These are phyloP conservation scores for Cassiopea xamachana DNA, from an alignment of 30 jellyfish, hydroid and myxozoan genomes.

Conservation along the genomic window DNA sequence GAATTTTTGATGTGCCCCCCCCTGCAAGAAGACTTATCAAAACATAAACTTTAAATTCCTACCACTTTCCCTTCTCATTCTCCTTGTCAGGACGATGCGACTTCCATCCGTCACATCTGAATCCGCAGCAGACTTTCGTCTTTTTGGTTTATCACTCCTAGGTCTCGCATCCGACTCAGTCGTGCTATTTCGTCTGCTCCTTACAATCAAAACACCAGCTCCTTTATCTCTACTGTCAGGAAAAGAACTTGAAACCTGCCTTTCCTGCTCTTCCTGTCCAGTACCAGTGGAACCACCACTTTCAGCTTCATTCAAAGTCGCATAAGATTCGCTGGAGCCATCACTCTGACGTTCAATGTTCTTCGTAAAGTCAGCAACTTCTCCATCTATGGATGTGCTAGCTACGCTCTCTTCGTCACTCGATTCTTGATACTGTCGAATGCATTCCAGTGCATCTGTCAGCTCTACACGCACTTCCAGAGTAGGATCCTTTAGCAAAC, in stretches of 20 bases:
- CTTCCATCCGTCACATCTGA: conserved; percentile 9
- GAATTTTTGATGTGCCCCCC: no score
- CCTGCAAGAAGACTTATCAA: no score
- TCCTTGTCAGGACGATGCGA: conserved; percentile 41
- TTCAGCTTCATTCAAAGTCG: not conserved
- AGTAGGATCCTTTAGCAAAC: not conserved
- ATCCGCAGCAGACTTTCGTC: conserved; percentile 29
- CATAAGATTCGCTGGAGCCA: not conserved
- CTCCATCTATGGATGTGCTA: not conserved
- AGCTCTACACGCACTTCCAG: not conserved
- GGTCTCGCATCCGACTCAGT: conserved; percentile 18
- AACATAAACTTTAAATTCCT: not conserved
- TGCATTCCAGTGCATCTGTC: conserved; percentile 6
- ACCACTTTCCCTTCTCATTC: conserved; percentile 58
- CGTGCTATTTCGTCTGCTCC: not conserved
- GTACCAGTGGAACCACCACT: not conserved
- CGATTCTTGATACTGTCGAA: conserved; percentile 12
- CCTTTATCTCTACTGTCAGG: not conserved
- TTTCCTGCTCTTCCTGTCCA: not conserved
- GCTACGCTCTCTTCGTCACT: conserved; percentile 14
- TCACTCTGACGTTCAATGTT: not conserved
- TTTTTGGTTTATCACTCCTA: conserved; percentile 7
- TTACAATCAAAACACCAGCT: not conserved
- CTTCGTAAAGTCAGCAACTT: not conserved
- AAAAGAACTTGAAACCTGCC: no score